Evolutionary conservation across 2,797 vertebrate genomes (phyloP).

Genomic region (Dicrostonyx torquatus): DNA sequence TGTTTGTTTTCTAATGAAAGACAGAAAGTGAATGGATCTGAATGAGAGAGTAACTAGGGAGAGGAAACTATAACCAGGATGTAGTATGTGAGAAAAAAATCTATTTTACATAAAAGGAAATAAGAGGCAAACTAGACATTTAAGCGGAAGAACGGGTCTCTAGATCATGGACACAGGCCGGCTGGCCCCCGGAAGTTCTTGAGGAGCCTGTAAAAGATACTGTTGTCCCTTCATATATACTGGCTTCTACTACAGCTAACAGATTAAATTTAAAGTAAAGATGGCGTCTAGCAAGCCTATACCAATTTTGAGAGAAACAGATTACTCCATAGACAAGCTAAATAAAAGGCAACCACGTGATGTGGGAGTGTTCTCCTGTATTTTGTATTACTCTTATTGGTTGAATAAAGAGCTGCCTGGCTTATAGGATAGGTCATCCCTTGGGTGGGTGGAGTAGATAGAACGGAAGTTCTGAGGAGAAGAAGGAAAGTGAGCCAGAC

Average conservation of each 20-base stretch:
- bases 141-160: background rate
- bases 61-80: background rate
- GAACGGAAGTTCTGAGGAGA: too few relatives aligned
- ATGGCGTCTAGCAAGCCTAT: background rate
- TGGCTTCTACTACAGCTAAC: background rate
- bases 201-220: background rate
- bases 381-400: too few relatives aligned
- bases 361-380: too few relatives aligned
- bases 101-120: background rate
- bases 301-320: background rate
- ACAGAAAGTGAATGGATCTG: background rate
- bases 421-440: too few relatives aligned
- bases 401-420: too few relatives aligned
- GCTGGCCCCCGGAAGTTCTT: background rate
- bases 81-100: background rate
- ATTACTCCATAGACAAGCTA: background rate
- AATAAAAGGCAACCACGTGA: background rate
- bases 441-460: too few relatives aligned
- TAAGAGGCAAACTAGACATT: background rate
- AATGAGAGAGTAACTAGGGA: background rate
- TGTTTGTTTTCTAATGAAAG: background rate
- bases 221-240: background rate
- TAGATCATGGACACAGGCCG: background rate
- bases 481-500: too few relatives aligned
- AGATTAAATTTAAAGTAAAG: background rate